Evolutionary conservation across 2,113 vertebrate species (phyloP).

Genomic region (Corvus cornix): DNA sequence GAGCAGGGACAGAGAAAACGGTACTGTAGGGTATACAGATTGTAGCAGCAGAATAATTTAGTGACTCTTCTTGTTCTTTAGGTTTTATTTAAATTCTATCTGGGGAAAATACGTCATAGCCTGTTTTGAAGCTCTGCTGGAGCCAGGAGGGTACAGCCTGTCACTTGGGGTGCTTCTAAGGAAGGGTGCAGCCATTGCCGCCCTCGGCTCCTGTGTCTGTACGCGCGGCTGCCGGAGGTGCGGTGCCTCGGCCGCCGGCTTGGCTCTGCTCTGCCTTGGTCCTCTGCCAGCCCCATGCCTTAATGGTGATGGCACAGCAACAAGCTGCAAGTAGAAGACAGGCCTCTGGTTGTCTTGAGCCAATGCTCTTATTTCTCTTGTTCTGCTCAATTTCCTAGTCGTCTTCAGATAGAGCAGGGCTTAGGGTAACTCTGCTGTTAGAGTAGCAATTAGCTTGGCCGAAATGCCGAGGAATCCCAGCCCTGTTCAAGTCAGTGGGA

Average conservation of each 20-base stretch:
- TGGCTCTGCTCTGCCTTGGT: fast-evolving
- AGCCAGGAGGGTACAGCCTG: background rate
- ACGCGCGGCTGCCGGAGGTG: fast-evolving
- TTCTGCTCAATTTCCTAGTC: background rate
- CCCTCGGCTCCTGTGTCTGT: fast-evolving
- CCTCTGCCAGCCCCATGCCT: fast-evolving
- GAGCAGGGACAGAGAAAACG: background rate
- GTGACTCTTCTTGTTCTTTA: background rate
- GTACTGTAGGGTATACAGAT: background rate
- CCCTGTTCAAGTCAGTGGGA: background rate
- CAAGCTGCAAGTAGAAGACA: background rate
- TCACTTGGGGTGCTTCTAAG: background rate
- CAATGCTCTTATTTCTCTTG: background rate
- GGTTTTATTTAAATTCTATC: background rate
- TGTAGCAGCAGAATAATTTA: background rate
- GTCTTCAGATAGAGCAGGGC: background rate
- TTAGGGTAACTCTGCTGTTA: background rate
- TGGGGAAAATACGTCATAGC: background rate
- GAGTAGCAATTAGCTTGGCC: background rate
- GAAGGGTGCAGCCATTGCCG: fast-evolving
- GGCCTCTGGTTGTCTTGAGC: background rate
- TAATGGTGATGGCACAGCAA: background rate
- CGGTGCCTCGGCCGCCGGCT: background rate
- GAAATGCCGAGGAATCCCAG: background rate
- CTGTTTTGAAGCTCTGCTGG: background rate